Evolutionary conservation across 2,113 vertebrate species (phyloP).

Genomic region (Nymphicus hollandicus): DNA sequence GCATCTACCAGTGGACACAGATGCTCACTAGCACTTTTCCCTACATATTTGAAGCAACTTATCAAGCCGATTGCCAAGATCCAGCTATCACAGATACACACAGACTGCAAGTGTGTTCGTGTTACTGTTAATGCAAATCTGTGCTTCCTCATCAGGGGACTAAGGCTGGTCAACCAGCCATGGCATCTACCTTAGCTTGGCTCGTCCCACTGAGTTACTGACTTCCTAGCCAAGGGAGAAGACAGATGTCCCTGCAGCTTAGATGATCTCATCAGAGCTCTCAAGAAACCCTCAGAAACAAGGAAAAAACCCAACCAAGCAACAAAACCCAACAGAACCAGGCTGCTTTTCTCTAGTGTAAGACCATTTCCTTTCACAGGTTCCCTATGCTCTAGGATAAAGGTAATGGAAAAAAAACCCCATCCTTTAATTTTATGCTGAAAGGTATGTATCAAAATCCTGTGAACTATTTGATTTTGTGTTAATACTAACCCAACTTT

Average conservation of each 20-base stretch:
- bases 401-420: neutral
- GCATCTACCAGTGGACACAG: conserved; percentile 13
- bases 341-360: neutral
- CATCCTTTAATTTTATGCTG: neutral
- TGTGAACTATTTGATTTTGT: neutral
- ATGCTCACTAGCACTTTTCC: conserved; percentile 27
- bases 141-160: neutral
- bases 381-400: neutral
- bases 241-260: neutral
- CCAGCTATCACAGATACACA: neutral
- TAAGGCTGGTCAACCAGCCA: neutral
- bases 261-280: neutral
- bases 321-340: neutral
- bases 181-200: neutral
- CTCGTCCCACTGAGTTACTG: neutral
- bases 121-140: neutral
- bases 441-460: neutral
- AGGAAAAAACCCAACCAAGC: neutral
- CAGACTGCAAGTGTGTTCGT: neutral
- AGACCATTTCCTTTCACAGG: neutral
- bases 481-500: neutral
- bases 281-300: neutral
- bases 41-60: neutral
- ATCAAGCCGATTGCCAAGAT: neutral
- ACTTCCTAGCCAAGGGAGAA: neutral